These are phyloP conservation scores for Sanderia malayensis DNA, from an alignment of 30 jellyfish, hydroid and myxozoan genomes.

Conservation along the genomic window DNA sequence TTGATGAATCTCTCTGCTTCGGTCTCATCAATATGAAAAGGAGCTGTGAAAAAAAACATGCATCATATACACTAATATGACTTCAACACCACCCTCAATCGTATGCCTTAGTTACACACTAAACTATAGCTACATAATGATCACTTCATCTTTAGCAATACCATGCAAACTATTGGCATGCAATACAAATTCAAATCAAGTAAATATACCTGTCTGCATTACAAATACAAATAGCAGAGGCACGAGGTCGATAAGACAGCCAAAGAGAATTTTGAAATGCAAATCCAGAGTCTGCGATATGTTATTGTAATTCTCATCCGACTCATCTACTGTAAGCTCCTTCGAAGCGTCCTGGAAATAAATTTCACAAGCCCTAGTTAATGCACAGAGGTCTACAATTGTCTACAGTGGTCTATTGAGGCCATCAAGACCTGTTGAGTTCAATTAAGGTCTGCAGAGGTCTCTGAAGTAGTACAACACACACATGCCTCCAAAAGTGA, in stretches of 20 bases:
- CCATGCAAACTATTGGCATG: too few species aligned
- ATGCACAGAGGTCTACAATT: too few species aligned
- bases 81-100: too few species aligned
- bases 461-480: too few species aligned
- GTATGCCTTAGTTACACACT: too few species aligned
- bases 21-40: slow-evolving; percentile 1
- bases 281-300: slow-evolving; percentile 22
- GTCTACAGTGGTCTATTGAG: too few species aligned
- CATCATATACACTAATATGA: not conserved
- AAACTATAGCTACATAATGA: too few species aligned
- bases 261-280: slow-evolving; percentile 40
- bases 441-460: too few species aligned
- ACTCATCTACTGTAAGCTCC: not conserved
- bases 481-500: slow-evolving; percentile 75
- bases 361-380: too few species aligned
- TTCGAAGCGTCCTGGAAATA: not conserved
- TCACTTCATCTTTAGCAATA: too few species aligned
- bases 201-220: slow-evolving; percentile 57
- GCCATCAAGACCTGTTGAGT: too few species aligned
- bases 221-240: slow-evolving; percentile 52
- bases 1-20: not conserved
- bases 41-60: slow-evolving; percentile 6
- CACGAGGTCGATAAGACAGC: slow-evolving; percentile 52
- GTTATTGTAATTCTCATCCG: slow-evolving; percentile 38
- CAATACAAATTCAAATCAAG: too few species aligned